Evolutionary conservation across 2,797 vertebrate species (phyloP).

Genomic region (Anguilla anguilla): DNA sequence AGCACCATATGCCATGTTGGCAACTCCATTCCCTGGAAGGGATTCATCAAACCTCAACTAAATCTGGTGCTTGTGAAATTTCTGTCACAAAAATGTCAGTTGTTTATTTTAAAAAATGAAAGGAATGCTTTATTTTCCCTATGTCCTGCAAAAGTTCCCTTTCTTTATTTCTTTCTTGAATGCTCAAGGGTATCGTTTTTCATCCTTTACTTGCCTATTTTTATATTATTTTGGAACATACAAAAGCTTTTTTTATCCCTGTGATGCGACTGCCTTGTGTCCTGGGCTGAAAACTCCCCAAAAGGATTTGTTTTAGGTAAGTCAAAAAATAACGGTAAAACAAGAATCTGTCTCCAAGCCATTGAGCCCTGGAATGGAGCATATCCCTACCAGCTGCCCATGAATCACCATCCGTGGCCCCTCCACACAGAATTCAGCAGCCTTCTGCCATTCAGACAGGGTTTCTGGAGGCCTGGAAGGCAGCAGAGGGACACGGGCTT

Average conservation of each 20-base stretch:
- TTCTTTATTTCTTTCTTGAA: not conserved
- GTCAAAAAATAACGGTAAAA: not conserved
- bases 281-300: not conserved
- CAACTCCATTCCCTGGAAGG: not conserved
- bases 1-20: not conserved
- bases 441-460: constrained; percentile 53
- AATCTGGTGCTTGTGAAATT: not conserved
- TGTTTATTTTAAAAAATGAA: no score
- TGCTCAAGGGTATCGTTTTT: not conserved
- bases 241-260: not conserved
- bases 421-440: constrained; percentile 51
- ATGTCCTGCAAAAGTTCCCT: not conserved
- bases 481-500: constrained; percentile 40
- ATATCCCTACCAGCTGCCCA: constrained; percentile 64
- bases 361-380: not conserved
- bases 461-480: constrained; percentile 28
- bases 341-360: not conserved
- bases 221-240: not conserved
- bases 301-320: not conserved
- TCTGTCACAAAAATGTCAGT: not conserved
- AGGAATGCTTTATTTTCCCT: no score
- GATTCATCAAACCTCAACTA: not conserved
- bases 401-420: constrained; percentile 59
- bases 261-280: not conserved
- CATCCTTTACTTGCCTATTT: not conserved